Percentiles rank a stretch among this genome's conserved stretches.
These are phyloP conservation scores for Chloebia gouldiae DNA, from an alignment of 2,113 vertebrate species.

Conservation along the genomic window DNA sequence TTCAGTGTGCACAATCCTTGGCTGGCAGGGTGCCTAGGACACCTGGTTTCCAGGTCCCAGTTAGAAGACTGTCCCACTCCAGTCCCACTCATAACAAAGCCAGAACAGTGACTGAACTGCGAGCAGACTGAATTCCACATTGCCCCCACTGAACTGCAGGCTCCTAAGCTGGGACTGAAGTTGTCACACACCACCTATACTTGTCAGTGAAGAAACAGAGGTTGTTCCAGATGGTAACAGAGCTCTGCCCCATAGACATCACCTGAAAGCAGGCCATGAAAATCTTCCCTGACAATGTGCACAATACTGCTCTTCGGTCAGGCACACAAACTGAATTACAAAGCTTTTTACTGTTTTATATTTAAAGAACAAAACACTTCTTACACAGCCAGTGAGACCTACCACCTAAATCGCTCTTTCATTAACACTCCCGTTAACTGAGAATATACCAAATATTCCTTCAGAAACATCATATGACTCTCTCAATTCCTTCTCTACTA, in stretches of 20 bases:
- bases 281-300: not conserved
- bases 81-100: not conserved
- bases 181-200: not conserved
- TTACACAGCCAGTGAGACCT: not conserved
- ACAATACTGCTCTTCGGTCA: not conserved
- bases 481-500: not conserved
- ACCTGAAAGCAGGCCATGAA: not conserved
- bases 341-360: not conserved
- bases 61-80: not conserved
- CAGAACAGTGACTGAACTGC: rapidly evolving
- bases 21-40: not conserved
- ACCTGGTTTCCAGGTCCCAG: not conserved
- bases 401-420: not conserved
- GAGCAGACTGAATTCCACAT: not conserved
- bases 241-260: not conserved
- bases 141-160: not conserved
- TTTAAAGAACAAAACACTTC: not conserved
- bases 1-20: not conserved
- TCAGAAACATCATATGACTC: not conserved
- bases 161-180: not conserved
- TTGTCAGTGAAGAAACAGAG: not conserved
- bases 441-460: not conserved
- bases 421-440: not conserved
- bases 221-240: not conserved
- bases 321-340: not conserved